These are phyloP conservation scores for Archaeoteleia sp. DNA, from an alignment of 2,888 invertebrate genomes.

Conservation along the genomic window DNA sequence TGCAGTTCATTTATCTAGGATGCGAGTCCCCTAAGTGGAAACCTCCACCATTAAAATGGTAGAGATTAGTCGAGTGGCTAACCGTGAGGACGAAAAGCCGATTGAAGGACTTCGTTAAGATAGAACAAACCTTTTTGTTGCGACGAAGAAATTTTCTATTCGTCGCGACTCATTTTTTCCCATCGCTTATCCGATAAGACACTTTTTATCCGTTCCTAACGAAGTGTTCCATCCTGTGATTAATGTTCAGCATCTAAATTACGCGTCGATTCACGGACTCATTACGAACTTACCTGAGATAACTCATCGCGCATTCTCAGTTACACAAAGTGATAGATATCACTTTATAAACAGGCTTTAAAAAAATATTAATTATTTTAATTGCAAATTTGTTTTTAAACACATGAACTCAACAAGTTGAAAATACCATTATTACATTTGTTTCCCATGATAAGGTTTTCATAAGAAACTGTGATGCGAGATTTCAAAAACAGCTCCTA, in stretches of 20 bases:
- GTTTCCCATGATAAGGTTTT: neutral
- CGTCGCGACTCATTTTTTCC: neutral
- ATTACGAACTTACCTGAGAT: no score
- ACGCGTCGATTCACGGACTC: no score
- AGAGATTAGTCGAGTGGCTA: constrained; percentile 15
- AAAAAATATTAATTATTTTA: no score
- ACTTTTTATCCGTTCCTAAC: neutral
- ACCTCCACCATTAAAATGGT: constrained; percentile 10
- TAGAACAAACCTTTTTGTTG: constrained; percentile 1
- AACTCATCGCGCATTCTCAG: no score
- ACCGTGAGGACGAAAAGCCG: constrained; percentile 2
- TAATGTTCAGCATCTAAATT: no score
- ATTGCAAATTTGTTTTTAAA: no score
- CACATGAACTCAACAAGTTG: no score
- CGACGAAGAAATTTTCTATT: constrained; percentile 2
- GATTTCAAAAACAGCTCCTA: no score
- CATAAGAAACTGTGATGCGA: no score
- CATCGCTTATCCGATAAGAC: neutral
- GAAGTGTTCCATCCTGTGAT: neutral
- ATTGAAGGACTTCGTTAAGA: constrained; percentile 12
- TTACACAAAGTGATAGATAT: no score
- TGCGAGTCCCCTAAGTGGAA: constrained; percentile 9
- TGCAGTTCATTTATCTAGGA: constrained; percentile 18
- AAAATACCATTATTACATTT: no score
- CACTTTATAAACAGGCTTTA: no score